Evolutionary conservation across 2,113 vertebrate genomes (phyloP).

Genomic region (Charadrius vociferus): DNA sequence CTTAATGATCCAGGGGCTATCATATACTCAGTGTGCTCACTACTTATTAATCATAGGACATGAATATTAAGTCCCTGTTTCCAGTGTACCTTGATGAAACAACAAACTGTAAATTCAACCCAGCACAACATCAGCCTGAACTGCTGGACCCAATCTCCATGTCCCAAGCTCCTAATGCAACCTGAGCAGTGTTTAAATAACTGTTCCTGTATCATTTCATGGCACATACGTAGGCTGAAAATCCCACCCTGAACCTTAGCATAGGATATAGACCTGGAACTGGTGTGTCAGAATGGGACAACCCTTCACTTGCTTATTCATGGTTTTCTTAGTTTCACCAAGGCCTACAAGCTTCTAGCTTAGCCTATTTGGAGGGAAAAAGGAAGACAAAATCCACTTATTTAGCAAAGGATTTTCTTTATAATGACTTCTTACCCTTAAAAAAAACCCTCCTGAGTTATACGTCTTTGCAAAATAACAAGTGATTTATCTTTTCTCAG

Average conservation of each 20-base stretch:
- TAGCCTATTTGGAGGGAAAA: background rate
- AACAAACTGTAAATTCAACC: background rate
- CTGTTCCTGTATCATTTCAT: background rate
- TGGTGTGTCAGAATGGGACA: background rate
- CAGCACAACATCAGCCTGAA: background rate
- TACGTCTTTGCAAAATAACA: background rate
- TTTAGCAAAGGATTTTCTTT: background rate
- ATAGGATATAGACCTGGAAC: background rate
- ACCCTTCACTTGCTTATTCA: background rate
- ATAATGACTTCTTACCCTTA: background rate
- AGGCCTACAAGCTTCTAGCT: background rate
- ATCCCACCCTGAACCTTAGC: background rate
- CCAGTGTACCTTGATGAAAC: background rate
- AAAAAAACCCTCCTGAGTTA: background rate
- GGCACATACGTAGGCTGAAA: background rate
- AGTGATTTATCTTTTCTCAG: constrained; percentile 34
- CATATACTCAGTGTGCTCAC: background rate
- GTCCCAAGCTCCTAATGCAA: background rate
- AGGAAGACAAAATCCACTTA: background rate
- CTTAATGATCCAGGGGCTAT: background rate
- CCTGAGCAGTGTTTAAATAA: background rate
- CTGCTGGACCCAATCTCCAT: background rate
- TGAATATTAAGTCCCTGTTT: background rate
- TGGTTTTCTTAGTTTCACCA: background rate
- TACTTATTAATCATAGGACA: background rate